Evolutionary conservation across 1,140 invertebrate species (phyloP).

Genomic region (Yoshiicerus persimilis): DNA sequence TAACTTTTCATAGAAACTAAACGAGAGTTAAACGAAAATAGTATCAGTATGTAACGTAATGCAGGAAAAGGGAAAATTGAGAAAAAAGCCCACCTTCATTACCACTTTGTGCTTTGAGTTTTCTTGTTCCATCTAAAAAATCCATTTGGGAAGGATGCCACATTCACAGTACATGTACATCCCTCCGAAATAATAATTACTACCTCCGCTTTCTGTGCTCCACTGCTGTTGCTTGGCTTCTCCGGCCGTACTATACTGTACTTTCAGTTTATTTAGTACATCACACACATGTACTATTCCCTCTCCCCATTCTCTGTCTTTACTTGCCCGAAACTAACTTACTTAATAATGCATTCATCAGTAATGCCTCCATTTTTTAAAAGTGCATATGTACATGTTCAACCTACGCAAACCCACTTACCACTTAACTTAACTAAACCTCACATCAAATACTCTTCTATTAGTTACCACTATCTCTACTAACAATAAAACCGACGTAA

Average conservation of each 20-base stretch:
- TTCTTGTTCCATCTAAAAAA: slow-evolving; percentile 12
- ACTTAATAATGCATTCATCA: neutral
- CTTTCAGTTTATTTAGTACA: neutral
- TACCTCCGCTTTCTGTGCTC: slow-evolving; percentile 3
- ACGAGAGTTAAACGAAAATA: neutral
- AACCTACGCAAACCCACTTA: neutral
- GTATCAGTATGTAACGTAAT: neutral
- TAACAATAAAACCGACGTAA: neutral
- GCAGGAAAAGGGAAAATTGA: neutral
- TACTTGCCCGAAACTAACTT: neutral
- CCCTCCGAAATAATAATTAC: slow-evolving; percentile 16
- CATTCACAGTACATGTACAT: neutral
- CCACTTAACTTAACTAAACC: neutral
- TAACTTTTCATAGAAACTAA: neutral
- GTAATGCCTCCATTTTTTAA: neutral
- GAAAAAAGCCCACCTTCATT: slow-evolving; percentile 8
- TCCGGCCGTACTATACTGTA: neutral
- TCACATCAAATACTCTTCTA: neutral
- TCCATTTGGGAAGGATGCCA: slow-evolving; percentile 21
- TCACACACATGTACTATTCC: neutral
- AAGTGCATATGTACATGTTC: neutral
- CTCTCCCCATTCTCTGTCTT: neutral
- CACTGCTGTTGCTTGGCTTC: slow-evolving; percentile 8
- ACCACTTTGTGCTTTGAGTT: neutral
- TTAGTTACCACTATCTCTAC: neutral